Evolutionary conservation across 2,888 invertebrate genomes (phyloP).

Genomic region (Hyalella azteca): DNA sequence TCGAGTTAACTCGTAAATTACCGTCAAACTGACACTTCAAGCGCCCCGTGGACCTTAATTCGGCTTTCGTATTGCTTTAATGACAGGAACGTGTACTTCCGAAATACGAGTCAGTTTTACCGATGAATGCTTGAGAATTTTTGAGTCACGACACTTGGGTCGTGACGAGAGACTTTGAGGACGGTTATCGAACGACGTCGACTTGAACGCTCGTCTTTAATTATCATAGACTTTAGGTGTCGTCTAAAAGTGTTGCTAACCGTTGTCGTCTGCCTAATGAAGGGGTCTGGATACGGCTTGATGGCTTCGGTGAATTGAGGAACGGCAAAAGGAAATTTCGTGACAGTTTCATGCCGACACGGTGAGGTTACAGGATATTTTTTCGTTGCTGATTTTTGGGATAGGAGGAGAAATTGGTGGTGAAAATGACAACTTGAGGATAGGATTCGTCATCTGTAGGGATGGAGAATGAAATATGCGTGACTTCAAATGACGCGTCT

Average conservation of each 20-base stretch:
- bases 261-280: conserved; percentile 27
- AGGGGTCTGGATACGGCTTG: background rate
- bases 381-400: background rate
- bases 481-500: no score
- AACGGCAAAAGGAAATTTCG: conserved; percentile 24
- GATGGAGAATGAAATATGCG: background rate
- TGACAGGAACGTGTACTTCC: conserved; percentile 5
- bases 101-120: conserved; percentile 2
- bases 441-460: background rate
- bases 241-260: background rate
- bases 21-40: background rate
- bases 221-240: background rate
- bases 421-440: background rate
- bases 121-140: conserved; percentile 10
- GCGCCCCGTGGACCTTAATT: background rate
- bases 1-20: background rate
- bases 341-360: conserved; percentile 13
- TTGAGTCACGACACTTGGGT: background rate
- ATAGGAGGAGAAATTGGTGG: background rate
- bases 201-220: background rate
- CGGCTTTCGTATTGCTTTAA: background rate
- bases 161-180: background rate
- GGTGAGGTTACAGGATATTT: background rate
- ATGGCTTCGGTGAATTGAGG: conserved; percentile 4
- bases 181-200: background rate